Percentiles rank a stretch among this genome's conserved stretches.
Evolutionary conservation across 2,888 invertebrate genomes (phyloP).

Genomic region (Tillus elongatus): DNA sequence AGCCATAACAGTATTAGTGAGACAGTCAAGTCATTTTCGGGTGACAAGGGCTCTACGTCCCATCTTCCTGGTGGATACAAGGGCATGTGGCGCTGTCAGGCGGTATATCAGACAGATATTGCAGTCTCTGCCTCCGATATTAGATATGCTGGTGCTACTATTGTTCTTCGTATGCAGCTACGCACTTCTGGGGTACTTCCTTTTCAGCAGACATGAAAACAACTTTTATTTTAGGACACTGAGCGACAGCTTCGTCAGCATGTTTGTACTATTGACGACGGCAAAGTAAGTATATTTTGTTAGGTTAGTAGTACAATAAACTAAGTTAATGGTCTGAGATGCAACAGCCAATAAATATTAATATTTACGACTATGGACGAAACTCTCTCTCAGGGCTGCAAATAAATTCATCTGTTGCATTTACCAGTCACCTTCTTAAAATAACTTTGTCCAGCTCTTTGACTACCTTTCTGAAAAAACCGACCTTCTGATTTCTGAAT

Average conservation of each 20-base stretch:
- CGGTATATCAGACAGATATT: slow-evolving; percentile 70
- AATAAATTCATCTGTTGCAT: too few relatives aligned
- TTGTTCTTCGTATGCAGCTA: slow-evolving; percentile 80
- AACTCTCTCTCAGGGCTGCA: too few relatives aligned
- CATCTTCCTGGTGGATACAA: slow-evolving; percentile 80
- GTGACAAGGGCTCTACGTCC: slow-evolving; percentile 80
- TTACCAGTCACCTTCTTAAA: too few relatives aligned
- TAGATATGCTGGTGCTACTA: slow-evolving; percentile 77
- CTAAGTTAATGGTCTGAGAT: background rate
- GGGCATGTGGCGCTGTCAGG: slow-evolving; percentile 71
- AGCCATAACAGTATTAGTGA: slow-evolving; percentile 66
- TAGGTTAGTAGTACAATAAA: slow-evolving; percentile 15
- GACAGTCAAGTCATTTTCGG: slow-evolving; percentile 77
- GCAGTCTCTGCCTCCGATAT: slow-evolving; percentile 76
- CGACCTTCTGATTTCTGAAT: too few relatives aligned
- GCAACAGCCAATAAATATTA: too few relatives aligned
- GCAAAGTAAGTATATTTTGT: slow-evolving; percentile 72
- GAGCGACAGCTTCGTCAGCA: slow-evolving; percentile 75
- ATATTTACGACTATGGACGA: too few relatives aligned
- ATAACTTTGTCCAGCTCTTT: too few relatives aligned
- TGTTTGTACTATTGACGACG: slow-evolving; percentile 83
- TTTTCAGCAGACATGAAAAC: slow-evolving; percentile 64
- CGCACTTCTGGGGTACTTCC: slow-evolving; percentile 70
- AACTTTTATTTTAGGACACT: slow-evolving; percentile 72
- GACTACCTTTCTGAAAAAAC: too few relatives aligned